phyloP scores from a whole-genome alignment of 2,113 vertebrate species.

The Gambusia affinis region DNA sequence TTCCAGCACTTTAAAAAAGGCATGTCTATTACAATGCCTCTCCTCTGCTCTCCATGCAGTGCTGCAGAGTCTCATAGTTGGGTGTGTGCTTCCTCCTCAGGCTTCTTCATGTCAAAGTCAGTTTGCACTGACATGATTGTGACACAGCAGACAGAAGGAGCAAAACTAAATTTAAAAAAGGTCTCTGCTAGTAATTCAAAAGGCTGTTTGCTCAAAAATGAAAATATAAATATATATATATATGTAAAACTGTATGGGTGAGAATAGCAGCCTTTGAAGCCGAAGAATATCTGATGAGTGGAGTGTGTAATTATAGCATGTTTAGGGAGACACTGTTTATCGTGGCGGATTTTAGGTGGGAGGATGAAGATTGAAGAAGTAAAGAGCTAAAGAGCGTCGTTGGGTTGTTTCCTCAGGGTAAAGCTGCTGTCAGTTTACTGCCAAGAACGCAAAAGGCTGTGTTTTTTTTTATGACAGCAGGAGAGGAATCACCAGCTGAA shows the following conservation, averaged over 20 bases:
- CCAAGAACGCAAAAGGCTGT: constrained; percentile 47
- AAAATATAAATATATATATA: background rate
- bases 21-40: background rate
- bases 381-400: constrained; percentile 50
- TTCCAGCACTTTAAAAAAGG: background rate
- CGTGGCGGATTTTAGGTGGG: constrained; percentile 21
- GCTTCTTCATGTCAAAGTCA: constrained; percentile 67
- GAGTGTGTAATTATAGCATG: constrained; percentile 59
- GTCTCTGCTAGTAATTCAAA: constrained; percentile 55
- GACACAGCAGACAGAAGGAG: constrained; percentile 49
- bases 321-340: constrained; percentile 59
- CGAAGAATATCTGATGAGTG: constrained; percentile 39
- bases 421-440: constrained; percentile 57
- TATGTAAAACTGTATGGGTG: constrained; percentile 1
- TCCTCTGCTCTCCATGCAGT: background rate
- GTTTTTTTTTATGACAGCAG: constrained; percentile 42
- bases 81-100: constrained; percentile 54
- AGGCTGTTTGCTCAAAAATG: constrained; percentile 15
- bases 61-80: constrained; percentile 40
- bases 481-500: constrained; percentile 42
- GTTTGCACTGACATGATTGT: constrained; percentile 60
- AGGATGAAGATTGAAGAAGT: constrained; percentile 41
- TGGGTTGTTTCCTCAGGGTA: constrained; percentile 47
- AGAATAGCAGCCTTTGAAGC: constrained; percentile 43
- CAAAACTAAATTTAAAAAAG: constrained; percentile 10